Percentiles rank a stretch among this genome's conserved stretches.
phyloP scores from a whole-genome alignment of 2,113 vertebrate genomes.

The Mesocricetus auratus region DNA sequence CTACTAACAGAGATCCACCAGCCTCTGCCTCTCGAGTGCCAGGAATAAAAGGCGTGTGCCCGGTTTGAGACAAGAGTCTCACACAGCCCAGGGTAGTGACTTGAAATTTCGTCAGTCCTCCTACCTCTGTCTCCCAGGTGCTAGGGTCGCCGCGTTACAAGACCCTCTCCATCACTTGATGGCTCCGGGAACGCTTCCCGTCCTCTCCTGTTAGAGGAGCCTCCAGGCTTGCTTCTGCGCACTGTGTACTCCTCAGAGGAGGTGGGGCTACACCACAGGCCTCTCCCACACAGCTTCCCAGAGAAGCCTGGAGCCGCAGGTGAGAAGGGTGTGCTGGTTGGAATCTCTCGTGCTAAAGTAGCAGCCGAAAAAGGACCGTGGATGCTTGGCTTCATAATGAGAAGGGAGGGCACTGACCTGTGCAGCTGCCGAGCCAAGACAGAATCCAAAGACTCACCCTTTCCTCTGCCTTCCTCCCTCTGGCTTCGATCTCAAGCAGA shows the following conservation, averaged over 20 bases:
- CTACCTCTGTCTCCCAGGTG: neutral
- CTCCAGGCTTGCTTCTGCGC: neutral
- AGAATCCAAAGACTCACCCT: neutral
- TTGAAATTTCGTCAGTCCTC: neutral
- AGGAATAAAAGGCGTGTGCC: neutral
- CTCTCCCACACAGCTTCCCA: neutral
- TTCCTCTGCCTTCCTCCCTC: neutral
- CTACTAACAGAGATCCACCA: neutral
- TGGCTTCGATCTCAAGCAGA: neutral
- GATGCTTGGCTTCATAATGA: conserved; percentile 13
- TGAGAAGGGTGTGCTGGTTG: conserved; percentile 13
- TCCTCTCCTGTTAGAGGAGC: neutral
- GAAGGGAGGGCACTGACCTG: neutral
- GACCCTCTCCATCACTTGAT: neutral
- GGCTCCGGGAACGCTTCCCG: neutral
- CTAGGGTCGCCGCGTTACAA: neutral
- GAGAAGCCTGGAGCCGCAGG: conserved; percentile 8
- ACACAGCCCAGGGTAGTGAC: neutral
- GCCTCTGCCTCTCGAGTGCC: neutral
- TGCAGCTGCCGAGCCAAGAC: neutral
- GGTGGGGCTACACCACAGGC: neutral
- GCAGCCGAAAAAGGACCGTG: conserved; percentile 22
- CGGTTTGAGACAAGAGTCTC: neutral
- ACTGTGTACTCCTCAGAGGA: neutral
- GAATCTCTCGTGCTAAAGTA: conserved; percentile 27